Conservation (phyloP, 2,888 invertebrate genomes). For the Cheilosia vulpina region DNA sequence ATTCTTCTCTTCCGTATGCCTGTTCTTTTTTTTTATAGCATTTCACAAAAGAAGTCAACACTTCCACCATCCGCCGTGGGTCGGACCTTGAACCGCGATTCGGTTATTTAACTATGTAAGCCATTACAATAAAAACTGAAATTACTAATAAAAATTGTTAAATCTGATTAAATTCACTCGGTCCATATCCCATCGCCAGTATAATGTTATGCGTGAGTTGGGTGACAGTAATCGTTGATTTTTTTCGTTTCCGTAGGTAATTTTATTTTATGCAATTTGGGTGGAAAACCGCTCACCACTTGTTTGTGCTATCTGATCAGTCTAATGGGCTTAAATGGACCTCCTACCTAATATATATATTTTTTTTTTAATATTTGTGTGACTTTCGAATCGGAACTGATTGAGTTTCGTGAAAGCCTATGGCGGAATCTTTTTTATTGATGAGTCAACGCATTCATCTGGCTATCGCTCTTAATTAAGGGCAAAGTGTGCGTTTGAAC, state of each 20-base stretch:
- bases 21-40: constrained; percentile 38
- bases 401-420: constrained; percentile 5
- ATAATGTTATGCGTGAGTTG: constrained; percentile 14
- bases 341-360: neutral
- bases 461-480: constrained; percentile 33
- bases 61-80: constrained; percentile 13
- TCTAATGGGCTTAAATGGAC: constrained; percentile 45
- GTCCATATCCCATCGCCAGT: neutral
- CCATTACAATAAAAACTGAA: constrained; percentile 36
- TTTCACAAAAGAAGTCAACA: constrained; percentile 56
- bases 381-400: constrained; percentile 19
- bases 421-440: neutral
- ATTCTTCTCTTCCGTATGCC: neutral
- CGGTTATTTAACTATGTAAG: constrained; percentile 60
- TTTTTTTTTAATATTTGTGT: constrained; percentile 16
- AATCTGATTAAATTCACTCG: constrained; percentile 34
- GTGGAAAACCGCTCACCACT: constrained; percentile 19
- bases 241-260: neutral
- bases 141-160: constrained; percentile 38
- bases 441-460: constrained; percentile 33
- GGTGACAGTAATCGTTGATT: constrained; percentile 25
- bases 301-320: constrained; percentile 28
- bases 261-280: constrained; percentile 30
- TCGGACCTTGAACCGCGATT: constrained; percentile 70
- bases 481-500: constrained; percentile 9